These are phyloP conservation scores for Eunapius fragilis DNA, from an alignment of 37 sponge, comb jelly and placozoan genomes.

Conservation along the genomic window DNA sequence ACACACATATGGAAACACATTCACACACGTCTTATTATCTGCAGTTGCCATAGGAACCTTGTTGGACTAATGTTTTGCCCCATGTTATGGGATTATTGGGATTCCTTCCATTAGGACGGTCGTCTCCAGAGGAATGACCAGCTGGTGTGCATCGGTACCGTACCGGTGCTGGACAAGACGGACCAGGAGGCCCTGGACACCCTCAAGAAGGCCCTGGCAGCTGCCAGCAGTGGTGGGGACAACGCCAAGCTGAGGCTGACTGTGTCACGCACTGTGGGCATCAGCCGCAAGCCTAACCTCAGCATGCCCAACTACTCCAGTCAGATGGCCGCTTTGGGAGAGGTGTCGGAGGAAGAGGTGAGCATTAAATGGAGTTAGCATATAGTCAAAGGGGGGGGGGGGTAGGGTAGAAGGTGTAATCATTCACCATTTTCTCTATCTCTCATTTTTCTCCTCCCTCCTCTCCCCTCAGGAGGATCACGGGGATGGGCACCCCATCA, in stretches of 20 bases:
- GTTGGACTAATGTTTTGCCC: neutral
- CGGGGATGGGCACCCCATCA: neutral
- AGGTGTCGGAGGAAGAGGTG: conserved; percentile 40
- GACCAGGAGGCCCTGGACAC: conserved; percentile 78
- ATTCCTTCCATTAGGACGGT: conserved; percentile 48
- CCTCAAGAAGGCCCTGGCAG: conserved; percentile 56
- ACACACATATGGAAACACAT: no score
- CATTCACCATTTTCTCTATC: neutral
- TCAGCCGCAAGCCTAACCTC: neutral
- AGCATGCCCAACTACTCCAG: neutral
- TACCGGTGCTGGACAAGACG: conserved; percentile 47
- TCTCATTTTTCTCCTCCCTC: neutral
- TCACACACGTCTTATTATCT: neutral
- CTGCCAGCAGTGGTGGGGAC: neutral
- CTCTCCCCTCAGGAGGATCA: neutral
- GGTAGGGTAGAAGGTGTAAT: no score
- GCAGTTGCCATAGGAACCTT: neutral
- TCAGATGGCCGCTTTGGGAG: conserved; percentile 49
- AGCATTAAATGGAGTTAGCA: neutral
- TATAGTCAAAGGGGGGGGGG: neutral
- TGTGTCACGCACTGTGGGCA: conserved; percentile 29
- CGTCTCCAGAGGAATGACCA: conserved; percentile 72
- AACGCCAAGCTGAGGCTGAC: conserved; percentile 37
- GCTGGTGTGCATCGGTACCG: conserved; percentile 63
- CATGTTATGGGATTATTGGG: neutral